Evolutionary conservation across 2,797 vertebrate species (phyloP).

Genomic region (Oreortyx pictus): DNA sequence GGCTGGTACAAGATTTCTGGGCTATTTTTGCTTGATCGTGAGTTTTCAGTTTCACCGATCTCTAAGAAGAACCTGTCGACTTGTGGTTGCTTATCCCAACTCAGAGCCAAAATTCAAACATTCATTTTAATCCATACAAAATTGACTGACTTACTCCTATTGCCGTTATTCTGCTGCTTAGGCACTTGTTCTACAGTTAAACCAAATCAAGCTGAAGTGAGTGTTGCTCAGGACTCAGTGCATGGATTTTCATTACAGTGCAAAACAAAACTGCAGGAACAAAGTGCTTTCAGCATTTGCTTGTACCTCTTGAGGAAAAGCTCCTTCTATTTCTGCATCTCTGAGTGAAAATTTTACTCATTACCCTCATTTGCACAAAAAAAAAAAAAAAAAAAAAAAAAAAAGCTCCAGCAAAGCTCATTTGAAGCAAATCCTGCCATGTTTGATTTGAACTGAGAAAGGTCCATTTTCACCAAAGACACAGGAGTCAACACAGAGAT

Average conservation of each 20-base stretch:
- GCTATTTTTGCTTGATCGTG: neutral
- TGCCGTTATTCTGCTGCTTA: neutral
- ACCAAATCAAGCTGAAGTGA: neutral
- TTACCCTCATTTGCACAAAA: neutral
- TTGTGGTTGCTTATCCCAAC: neutral
- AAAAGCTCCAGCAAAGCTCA: neutral
- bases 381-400: neutral
- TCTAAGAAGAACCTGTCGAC: neutral
- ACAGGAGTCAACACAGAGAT: neutral
- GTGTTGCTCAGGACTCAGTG: neutral
- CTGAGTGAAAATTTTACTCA: neutral
- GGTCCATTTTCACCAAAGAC: neutral
- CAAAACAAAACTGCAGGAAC: neutral
- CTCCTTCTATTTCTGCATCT: neutral
- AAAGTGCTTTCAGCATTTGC: neutral
- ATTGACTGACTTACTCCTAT: neutral
- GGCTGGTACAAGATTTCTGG: neutral
- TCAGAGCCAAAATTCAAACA: neutral
- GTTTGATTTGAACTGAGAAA: neutral
- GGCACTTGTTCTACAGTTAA: neutral
- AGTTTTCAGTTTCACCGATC: neutral
- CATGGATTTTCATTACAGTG: neutral
- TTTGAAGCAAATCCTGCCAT: neutral
- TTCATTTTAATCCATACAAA: neutral
- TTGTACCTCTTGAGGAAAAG: neutral